A percentile compares a stretch with the other conserved stretches of the same genome.
These are phyloP conservation scores for Papilio polytes DNA, from an alignment of 1,140 invertebrate genomes.

Conservation along the genomic window DNA sequence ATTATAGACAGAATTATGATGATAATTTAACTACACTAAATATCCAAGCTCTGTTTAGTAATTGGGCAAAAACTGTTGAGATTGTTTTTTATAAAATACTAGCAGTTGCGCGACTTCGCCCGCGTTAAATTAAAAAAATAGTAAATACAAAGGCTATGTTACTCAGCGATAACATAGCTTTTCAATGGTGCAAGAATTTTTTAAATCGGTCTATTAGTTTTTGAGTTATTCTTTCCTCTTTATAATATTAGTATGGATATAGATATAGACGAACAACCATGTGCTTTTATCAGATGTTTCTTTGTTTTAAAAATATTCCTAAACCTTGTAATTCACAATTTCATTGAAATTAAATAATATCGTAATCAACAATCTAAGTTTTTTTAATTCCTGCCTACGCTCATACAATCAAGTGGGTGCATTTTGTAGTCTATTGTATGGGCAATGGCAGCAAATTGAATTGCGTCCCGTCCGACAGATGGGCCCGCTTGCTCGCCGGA, in stretches of 20 bases:
- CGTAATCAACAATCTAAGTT: slow-evolving; percentile 19
- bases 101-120: too few species aligned
- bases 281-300: background rate
- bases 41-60: background rate
- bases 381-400: slow-evolving; percentile 47
- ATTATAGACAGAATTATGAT: too few species aligned
- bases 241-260: too few species aligned
- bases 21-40: too few species aligned
- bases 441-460: slow-evolving; percentile 76
- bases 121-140: too few species aligned
- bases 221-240: too few species aligned
- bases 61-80: background rate
- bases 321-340: background rate
- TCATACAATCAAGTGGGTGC: slow-evolving; percentile 59
- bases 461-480: slow-evolving; percentile 75
- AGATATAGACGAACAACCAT: too few species aligned
- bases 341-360: background rate
- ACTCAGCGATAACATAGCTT: too few species aligned
- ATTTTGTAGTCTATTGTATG: slow-evolving; percentile 55
- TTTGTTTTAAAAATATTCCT: background rate
- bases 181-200: too few species aligned
- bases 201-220: too few species aligned
- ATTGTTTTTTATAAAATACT: background rate
- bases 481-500: slow-evolving; percentile 62
- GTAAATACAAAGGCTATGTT: too few species aligned